Conservation (phyloP, 2,888 invertebrate genomes). For the Standfussiana lucernea region DNA sequence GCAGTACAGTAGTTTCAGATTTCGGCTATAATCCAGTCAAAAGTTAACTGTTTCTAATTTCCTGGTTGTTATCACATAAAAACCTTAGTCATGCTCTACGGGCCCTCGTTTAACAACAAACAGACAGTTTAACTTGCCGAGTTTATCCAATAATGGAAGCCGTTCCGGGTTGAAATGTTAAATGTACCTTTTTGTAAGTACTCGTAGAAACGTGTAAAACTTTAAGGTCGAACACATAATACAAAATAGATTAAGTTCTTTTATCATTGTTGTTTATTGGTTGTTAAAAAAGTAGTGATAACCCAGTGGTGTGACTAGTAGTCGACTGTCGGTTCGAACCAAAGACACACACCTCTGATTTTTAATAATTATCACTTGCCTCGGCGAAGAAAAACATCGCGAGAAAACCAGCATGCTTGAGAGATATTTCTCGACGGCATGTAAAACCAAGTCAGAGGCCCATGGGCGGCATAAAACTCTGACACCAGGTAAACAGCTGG, state of each 20-base stretch:
- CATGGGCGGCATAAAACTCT: no score
- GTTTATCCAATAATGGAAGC: slow-evolving; percentile 40
- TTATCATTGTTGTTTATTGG: neutral
- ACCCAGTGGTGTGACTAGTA: no score
- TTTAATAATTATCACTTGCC: no score
- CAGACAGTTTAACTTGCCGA: slow-evolving; percentile 55
- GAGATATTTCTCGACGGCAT: no score
- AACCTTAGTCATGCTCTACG: slow-evolving; percentile 35
- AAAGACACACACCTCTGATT: no score
- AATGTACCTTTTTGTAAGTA: slow-evolving; percentile 14
- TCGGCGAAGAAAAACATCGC: no score
- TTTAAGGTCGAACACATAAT: neutral
- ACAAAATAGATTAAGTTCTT: neutral
- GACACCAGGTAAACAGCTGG: neutral
- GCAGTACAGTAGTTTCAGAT: neutral
- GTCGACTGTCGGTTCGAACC: no score
- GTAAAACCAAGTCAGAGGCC: no score
- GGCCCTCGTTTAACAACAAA: slow-evolving; percentile 28
- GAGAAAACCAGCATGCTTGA: no score
- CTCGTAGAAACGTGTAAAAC: neutral
- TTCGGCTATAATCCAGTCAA: slow-evolving; percentile 2
- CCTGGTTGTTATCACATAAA: slow-evolving; percentile 25
- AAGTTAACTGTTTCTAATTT: slow-evolving; percentile 29
- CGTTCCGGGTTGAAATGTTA: slow-evolving; percentile 21
- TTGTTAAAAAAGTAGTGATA: no score